phyloP scores from a whole-genome alignment of 2,888 invertebrate species.

The Apamea anceps region DNA sequence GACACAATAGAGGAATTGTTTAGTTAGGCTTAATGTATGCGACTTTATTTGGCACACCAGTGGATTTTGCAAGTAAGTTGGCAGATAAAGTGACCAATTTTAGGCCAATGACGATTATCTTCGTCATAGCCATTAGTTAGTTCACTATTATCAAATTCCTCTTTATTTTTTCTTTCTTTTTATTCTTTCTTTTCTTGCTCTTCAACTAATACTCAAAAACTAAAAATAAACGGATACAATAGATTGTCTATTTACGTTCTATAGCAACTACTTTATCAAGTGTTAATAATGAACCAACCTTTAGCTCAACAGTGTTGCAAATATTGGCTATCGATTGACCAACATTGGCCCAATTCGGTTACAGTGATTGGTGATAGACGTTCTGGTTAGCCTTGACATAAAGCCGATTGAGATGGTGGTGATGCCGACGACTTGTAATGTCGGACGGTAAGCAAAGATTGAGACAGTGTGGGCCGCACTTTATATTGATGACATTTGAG shows the following conservation, averaged over 20 bases:
- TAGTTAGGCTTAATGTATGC: conserved; percentile 5
- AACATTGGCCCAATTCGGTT: conserved; percentile 54
- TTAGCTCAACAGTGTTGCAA: conserved; percentile 33
- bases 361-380: conserved; percentile 47
- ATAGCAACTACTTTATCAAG: conserved; percentile 11
- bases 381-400: conserved; percentile 62
- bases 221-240: neutral
- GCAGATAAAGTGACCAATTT: neutral
- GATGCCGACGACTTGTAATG: conserved; percentile 43
- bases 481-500: conserved; percentile 28
- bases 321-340: conserved; percentile 47
- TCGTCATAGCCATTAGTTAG: neutral
- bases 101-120: neutral
- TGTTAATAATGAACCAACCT: conserved; percentile 12
- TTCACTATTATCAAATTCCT: too few relatives aligned
- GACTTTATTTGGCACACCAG: conserved; percentile 19
- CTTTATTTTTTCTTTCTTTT: too few relatives aligned
- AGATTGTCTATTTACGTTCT: neutral
- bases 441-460: conserved; percentile 49
- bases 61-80: conserved; percentile 7
- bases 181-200: too few relatives aligned
- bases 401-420: conserved; percentile 31
- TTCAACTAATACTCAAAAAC: too few relatives aligned
- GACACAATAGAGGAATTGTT: conserved; percentile 24
- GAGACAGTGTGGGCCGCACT: conserved; percentile 38